These are phyloP conservation scores for Alviniconcha strummeri DNA, from an alignment of 2,888 invertebrate species.

Conservation along the genomic window DNA sequence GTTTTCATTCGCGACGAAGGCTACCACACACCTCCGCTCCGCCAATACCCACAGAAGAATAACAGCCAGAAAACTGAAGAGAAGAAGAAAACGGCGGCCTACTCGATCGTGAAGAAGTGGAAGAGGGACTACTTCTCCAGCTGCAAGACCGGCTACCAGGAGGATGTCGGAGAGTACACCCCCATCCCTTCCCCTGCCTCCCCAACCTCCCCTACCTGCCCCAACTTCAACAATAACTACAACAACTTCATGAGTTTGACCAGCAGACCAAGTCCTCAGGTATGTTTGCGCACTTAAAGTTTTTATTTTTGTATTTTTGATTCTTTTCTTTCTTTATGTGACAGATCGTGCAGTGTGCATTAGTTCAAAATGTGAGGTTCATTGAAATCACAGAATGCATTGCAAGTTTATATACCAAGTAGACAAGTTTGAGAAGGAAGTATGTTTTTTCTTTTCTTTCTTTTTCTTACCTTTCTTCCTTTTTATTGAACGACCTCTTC, in stretches of 20 bases:
- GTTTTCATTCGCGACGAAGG: slow-evolving; percentile 1
- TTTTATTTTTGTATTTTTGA: too few relatives aligned
- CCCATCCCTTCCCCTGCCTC: slow-evolving; percentile 21
- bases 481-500: too few relatives aligned
- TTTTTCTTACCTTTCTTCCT: too few relatives aligned
- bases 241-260: slow-evolving; percentile 7
- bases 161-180: slow-evolving; percentile 19
- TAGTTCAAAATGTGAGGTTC: too few relatives aligned
- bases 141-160: slow-evolving; percentile 34
- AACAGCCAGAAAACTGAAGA: not conserved
- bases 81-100: not conserved
- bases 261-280: not conserved
- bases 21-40: not conserved
- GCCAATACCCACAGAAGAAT: not conserved
- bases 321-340: too few relatives aligned
- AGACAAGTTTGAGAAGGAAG: too few relatives aligned
- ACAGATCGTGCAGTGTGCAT: too few relatives aligned
- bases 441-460: too few relatives aligned
- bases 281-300: not conserved
- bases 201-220: not conserved
- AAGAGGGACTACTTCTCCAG: slow-evolving; percentile 32
- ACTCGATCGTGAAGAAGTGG: slow-evolving; percentile 21
- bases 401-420: too few relatives aligned
- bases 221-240: slow-evolving; percentile 10
- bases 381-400: too few relatives aligned